Evolutionary conservation across 2,888 invertebrate genomes (phyloP).

Genomic region (Hybos culiciformis): DNA sequence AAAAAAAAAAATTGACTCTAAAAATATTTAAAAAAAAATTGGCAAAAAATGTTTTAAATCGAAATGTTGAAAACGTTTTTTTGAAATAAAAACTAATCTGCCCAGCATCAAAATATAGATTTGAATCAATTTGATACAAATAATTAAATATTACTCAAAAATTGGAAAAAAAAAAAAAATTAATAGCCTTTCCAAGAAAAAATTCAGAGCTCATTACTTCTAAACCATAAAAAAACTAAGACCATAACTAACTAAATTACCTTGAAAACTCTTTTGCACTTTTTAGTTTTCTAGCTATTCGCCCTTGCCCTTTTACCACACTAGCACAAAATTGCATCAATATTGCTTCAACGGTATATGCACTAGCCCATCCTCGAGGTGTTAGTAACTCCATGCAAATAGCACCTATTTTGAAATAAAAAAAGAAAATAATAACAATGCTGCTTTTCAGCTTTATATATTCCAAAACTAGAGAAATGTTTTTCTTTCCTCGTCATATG

Average conservation of each 20-base stretch:
- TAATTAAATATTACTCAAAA: too few relatives aligned
- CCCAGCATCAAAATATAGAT: too few relatives aligned
- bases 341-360: slow-evolving; percentile 75
- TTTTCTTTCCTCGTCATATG: too few relatives aligned
- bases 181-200: slow-evolving; percentile 7
- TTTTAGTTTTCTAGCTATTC: slow-evolving; percentile 65
- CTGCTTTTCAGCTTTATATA: too few relatives aligned
- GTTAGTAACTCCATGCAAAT: slow-evolving; percentile 82
- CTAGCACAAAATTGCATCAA: slow-evolving; percentile 83
- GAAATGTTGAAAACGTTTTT: too few relatives aligned
- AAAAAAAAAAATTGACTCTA: not conserved
- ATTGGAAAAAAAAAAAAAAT: too few relatives aligned
- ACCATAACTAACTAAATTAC: slow-evolving; percentile 16
- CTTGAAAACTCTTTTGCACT: slow-evolving; percentile 62
- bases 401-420: too few relatives aligned
- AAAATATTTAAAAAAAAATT: too few relatives aligned
- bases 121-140: too few relatives aligned
- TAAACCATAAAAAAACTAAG: not conserved
- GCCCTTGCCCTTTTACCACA: slow-evolving; percentile 75
- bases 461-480: too few relatives aligned
- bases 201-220: slow-evolving; percentile 1
- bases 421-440: too few relatives aligned
- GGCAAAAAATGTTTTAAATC: not conserved
- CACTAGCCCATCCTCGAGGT: slow-evolving; percentile 77
- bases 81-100: too few relatives aligned